Evolutionary conservation across 2,888 invertebrate genomes (phyloP).

Genomic region (Abscondita cerata): DNA sequence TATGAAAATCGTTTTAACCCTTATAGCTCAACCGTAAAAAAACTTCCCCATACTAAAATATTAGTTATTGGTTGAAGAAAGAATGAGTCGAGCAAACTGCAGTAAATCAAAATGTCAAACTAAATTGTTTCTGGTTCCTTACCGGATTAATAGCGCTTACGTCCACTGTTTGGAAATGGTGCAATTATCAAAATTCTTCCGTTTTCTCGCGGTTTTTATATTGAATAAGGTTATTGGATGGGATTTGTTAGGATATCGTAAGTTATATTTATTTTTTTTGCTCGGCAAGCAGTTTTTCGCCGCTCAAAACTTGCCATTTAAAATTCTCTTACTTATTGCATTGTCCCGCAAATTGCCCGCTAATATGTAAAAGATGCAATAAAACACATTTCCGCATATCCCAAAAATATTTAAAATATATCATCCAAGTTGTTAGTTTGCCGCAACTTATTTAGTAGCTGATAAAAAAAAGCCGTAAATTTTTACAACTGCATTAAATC

Average conservation of each 20-base stretch:
- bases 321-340: constrained; percentile 6
- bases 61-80: constrained; percentile 43
- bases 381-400: background rate
- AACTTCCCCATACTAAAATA: constrained; percentile 34
- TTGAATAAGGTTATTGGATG: constrained; percentile 43
- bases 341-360: too few relatives aligned
- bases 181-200: constrained; percentile 50
- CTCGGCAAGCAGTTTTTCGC: constrained; percentile 14
- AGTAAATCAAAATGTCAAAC: constrained; percentile 48
- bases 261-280: constrained; percentile 43
- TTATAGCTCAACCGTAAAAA: too few relatives aligned
- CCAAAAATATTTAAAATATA: background rate
- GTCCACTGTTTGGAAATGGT: constrained; percentile 46
- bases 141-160: constrained; percentile 51
- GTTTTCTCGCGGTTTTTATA: constrained; percentile 41
- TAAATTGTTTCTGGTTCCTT: constrained; percentile 49
- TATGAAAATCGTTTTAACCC: too few relatives aligned
- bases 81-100: constrained; percentile 42
- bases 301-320: constrained; percentile 2
- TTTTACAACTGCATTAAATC: constrained; percentile 36
- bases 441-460: constrained; percentile 12
- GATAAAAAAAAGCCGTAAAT: constrained; percentile 37
- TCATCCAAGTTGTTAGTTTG: background rate
- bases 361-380: background rate
- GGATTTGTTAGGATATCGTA: constrained; percentile 41